Conservation (phyloP, 2,113 vertebrate genomes). For the Clarias batrachus region DNA sequence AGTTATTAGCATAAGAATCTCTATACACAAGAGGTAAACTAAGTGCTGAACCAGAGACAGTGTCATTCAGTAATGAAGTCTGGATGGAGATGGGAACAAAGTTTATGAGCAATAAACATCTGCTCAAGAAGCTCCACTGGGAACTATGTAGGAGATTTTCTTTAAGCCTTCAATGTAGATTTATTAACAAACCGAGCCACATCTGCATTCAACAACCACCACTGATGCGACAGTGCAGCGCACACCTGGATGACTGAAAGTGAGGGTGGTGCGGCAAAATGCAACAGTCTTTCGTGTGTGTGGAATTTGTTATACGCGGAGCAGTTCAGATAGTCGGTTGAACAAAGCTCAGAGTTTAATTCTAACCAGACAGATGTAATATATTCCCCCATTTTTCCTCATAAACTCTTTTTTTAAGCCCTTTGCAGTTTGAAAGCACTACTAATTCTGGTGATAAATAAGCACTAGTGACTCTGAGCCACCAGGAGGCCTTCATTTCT, state of each 20-base stretch:
- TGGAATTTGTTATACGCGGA: background rate
- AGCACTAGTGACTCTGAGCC: background rate
- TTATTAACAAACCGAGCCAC: background rate
- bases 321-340: background rate
- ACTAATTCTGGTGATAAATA: background rate
- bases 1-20: background rate
- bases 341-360: background rate
- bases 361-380: background rate
- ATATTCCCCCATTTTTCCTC: background rate
- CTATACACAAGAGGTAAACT: background rate
- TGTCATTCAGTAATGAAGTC: background rate
- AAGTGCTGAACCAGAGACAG: background rate
- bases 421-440: background rate
- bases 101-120: slow-evolving; percentile 1
- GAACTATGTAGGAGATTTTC: background rate
- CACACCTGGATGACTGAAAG: background rate
- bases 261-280: background rate
- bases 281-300: background rate
- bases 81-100: background rate
- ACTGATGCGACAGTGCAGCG: background rate
- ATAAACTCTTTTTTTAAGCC: background rate
- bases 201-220: background rate
- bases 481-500: background rate
- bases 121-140: background rate
- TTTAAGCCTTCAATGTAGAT: background rate